Evolutionary conservation across 2,888 invertebrate species (phyloP).

Genomic region (Phragmatobia fuliginosa): DNA sequence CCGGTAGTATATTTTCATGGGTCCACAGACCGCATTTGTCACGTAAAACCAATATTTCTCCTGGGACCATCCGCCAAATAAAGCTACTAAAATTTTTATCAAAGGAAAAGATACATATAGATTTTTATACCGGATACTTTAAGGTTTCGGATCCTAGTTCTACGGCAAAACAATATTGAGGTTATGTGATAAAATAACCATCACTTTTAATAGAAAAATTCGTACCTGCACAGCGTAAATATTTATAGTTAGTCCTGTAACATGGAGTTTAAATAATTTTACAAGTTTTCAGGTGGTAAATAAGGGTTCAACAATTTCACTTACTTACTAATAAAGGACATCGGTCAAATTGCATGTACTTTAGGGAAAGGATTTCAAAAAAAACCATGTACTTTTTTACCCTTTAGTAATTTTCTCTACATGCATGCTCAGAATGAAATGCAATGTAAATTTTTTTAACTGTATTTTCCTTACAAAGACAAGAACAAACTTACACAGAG

Average conservation of each 20-base stretch:
- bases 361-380: too few species aligned
- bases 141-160: constrained; percentile 25
- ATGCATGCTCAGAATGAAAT: too few species aligned
- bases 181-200: background rate
- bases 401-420: too few species aligned
- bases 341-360: too few species aligned
- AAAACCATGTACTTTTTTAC: too few species aligned
- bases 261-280: background rate
- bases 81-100: constrained; percentile 62
- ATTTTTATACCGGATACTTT: constrained; percentile 45
- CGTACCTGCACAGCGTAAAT: background rate
- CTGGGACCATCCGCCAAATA: constrained; percentile 62
- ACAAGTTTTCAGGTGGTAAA: too few species aligned
- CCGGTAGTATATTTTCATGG: constrained; percentile 55
- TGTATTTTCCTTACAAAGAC: too few species aligned
- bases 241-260: too few species aligned
- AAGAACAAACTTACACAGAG: too few species aligned
- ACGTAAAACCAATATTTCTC: constrained; percentile 68
- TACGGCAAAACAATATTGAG: background rate
- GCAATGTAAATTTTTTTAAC: too few species aligned
- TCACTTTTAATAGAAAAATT: background rate
- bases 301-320: too few species aligned
- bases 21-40: constrained; percentile 63
- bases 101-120: constrained; percentile 52
- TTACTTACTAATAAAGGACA: too few species aligned